Conservation (phyloP, 1,140 invertebrate genomes). For the Eurosta solidaginis region DNA sequence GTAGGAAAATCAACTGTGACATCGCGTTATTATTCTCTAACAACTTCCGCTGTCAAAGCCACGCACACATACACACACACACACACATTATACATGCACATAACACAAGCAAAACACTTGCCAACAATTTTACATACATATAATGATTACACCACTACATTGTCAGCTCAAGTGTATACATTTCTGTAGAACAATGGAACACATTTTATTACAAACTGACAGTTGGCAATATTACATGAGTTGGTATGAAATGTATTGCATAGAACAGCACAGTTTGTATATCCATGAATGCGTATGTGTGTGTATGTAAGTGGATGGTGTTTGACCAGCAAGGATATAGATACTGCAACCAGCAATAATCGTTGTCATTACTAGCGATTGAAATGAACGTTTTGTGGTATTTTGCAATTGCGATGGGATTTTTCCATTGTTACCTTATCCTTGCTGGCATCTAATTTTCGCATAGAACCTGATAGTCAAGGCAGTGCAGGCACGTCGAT, state of each 20-base stretch:
- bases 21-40: conserved; percentile 18
- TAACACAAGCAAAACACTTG: background rate
- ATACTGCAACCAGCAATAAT: background rate
- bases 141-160: background rate
- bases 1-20: conserved; percentile 19
- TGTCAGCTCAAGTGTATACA: conserved; percentile 12
- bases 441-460: background rate
- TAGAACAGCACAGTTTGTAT: too few species aligned
- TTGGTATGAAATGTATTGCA: too few species aligned
- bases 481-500: background rate
- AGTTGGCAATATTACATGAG: background rate
- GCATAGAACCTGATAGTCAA: background rate
- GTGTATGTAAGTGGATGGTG: too few species aligned
- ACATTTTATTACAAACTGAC: conserved; percentile 8
- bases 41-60: conserved; percentile 19
- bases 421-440: background rate
- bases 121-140: background rate
- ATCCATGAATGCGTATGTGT: too few species aligned
- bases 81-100: background rate
- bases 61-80: background rate
- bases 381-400: conserved; percentile 24
- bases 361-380: conserved; percentile 3
- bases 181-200: background rate
- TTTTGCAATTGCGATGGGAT: conserved; percentile 8
- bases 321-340: too few species aligned